phyloP scores from a whole-genome alignment of 2,113 vertebrate genomes.

The Elephas maximus region DNA sequence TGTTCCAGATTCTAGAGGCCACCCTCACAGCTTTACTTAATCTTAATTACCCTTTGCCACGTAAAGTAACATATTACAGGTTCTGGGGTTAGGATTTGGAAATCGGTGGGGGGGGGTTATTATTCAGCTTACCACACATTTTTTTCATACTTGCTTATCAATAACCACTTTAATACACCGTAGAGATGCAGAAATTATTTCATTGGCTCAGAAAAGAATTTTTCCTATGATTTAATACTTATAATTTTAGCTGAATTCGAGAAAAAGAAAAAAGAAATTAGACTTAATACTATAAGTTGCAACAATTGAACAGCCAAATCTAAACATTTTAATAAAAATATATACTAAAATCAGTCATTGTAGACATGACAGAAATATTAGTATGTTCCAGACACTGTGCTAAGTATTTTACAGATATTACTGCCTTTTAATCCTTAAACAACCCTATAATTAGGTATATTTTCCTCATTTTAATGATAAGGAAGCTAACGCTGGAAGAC shows the following conservation, averaged over 20 bases:
- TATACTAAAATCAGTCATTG: neutral
- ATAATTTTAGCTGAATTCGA: constrained; percentile 45
- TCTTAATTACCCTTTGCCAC: neutral
- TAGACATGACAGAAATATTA: neutral
- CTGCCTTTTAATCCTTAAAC: constrained; percentile 36
- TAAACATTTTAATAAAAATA: constrained; percentile 22
- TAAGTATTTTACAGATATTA: constrained; percentile 40
- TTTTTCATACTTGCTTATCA: constrained; percentile 5
- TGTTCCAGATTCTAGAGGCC: neutral
- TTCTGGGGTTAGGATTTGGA: neutral
- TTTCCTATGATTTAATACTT: neutral
- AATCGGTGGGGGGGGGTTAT: neutral
- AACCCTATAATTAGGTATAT: neutral
- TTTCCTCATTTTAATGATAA: constrained; percentile 49
- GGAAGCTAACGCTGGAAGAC: neutral
- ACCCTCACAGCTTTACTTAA: neutral
- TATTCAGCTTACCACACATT: neutral
- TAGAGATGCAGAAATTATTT: neutral
- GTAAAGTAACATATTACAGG: neutral
- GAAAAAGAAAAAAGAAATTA: constrained; percentile 9
- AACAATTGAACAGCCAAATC: neutral
- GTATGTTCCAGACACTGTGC: neutral
- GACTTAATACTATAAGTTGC: neutral
- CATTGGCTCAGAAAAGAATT: neutral
- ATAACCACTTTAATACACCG: neutral